Conservation (phyloP, 2,797 vertebrate genomes). For the Urophycis tenuis region DNA sequence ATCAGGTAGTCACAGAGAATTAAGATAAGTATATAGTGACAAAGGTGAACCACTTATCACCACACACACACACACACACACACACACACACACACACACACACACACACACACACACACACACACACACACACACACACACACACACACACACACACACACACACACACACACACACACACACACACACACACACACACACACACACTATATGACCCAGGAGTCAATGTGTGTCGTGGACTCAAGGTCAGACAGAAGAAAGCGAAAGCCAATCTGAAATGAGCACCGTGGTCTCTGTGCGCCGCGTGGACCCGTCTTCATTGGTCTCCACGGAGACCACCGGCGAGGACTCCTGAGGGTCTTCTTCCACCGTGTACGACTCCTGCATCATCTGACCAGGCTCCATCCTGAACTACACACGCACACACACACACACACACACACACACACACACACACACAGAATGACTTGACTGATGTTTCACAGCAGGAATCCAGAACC, state of each 20-base stretch:
- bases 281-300: slow-evolving; percentile 88
- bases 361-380: slow-evolving; percentile 82
- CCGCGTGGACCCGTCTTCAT: slow-evolving; percentile 83
- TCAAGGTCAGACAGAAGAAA: too few relatives aligned
- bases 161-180: too few relatives aligned
- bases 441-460: slow-evolving; percentile 5
- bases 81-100: too few relatives aligned
- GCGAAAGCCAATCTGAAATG: neutral
- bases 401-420: slow-evolving; percentile 81
- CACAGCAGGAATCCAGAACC: neutral
- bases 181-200: too few relatives aligned
- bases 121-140: too few relatives aligned
- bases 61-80: too few relatives aligned
- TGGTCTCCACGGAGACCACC: slow-evolving; percentile 81
- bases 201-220: too few relatives aligned
- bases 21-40: neutral
- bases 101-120: too few relatives aligned
- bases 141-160: too few relatives aligned
- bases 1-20: neutral
- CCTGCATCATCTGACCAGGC: slow-evolving; percentile 82
- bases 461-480: too few relatives aligned
- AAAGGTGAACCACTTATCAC: neutral
- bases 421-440: slow-evolving; percentile 8
- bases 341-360: slow-evolving; percentile 78
- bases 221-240: too few relatives aligned